Conservation (phyloP, 2,888 invertebrate species). For the Stenchaetothrips biformis region DNA sequence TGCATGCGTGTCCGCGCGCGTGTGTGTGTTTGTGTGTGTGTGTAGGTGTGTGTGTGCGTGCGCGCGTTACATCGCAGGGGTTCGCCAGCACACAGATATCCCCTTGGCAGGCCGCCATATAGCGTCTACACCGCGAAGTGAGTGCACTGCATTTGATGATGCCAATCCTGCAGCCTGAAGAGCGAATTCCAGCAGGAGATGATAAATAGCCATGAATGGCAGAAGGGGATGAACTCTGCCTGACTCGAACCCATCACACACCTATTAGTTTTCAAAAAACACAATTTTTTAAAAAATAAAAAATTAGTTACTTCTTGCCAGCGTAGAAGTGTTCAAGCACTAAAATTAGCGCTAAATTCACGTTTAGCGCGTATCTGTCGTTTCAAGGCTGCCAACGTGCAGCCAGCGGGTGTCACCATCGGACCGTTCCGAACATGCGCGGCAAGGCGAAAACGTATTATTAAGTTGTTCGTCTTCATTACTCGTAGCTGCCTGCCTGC, state of each 20-base stretch:
- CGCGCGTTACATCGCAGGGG: too few species aligned
- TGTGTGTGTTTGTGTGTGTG: background rate
- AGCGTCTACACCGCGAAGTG: background rate
- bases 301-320: too few species aligned
- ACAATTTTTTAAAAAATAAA: too few species aligned
- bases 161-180: too few species aligned
- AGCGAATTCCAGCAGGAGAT: too few species aligned
- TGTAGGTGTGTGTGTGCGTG: background rate
- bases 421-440: background rate
- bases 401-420: background rate
- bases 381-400: background rate
- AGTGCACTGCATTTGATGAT: too few species aligned
- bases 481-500: background rate
- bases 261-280: too few species aligned
- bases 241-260: too few species aligned
- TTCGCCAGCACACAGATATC: background rate
- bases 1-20: background rate
- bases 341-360: background rate
- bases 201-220: too few species aligned
- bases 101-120: constrained; percentile 1
- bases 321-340: background rate
- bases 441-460: background rate
- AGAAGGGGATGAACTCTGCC: too few species aligned
- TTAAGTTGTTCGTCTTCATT: constrained; percentile 21
- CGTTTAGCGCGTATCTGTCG: background rate